Evolutionary conservation across 2,888 invertebrate genomes (phyloP).

Genomic region (Dinocampus coccinellae): DNA sequence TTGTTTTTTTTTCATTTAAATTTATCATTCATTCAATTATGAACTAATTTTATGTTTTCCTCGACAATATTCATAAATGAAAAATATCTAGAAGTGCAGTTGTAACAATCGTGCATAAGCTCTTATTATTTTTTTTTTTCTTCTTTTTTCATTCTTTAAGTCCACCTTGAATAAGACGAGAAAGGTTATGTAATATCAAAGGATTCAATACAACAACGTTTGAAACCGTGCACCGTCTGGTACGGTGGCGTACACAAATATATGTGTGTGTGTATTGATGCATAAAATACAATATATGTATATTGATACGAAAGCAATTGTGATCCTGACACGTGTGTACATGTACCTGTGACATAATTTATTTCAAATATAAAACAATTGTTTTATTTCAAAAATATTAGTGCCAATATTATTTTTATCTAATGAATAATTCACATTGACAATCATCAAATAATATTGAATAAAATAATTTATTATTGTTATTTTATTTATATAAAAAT

Average conservation of each 20-base stretch:
- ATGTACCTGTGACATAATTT: neutral
- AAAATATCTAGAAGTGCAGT: neutral
- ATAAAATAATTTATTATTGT: too few species aligned
- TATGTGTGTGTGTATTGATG: neutral
- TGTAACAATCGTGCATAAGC: too few species aligned
- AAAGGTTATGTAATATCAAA: conserved; percentile 43
- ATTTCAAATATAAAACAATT: neutral
- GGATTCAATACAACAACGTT: conserved; percentile 21
- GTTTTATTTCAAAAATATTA: neutral
- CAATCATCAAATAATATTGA: neutral
- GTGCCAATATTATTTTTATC: neutral
- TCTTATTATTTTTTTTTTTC: neutral
- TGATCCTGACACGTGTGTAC: neutral
- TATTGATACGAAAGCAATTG: neutral
- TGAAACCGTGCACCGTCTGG: conserved; percentile 40
- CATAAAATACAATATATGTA: neutral
- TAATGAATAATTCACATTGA: neutral
- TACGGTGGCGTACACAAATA: conserved; percentile 34
- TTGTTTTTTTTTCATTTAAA: too few species aligned
- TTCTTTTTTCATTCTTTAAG: conserved; percentile 32
- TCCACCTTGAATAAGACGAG: conserved; percentile 32
- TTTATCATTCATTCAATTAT: too few species aligned
- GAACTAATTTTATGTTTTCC: too few species aligned
- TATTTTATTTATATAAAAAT: too few species aligned
- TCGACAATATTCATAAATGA: too few species aligned